Base-by-base conservation (phyloP, 2,888 invertebrate genomes). In the Chrysolina americana region DNA sequence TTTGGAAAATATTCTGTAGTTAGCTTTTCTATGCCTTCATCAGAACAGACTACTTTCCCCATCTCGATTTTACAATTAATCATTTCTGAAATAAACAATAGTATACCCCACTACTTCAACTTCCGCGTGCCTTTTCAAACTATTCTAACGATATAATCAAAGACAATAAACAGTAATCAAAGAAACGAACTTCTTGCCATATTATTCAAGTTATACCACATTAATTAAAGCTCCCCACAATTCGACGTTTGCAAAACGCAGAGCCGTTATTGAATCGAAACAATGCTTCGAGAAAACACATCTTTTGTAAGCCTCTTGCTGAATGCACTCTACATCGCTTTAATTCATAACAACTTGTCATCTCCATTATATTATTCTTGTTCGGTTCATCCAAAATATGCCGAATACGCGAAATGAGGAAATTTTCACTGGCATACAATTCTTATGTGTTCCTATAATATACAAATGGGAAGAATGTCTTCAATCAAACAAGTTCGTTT, bases 271-370 rank as follows among this genome's bases (percentile, higher is more conserved):
- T 71, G 70, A 75, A 75, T 53, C n/a, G 41, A 71, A 75, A 75
- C 75, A 75, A 75, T 72, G 72, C 62, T 69, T 56, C 66, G 50
- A 56, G 66, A 70, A 72, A 75, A 70, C 75, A 72, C 72, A 75
- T 70, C 70, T 70, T 75, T 68, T 70, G 75, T 70, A 47, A 72
- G 72, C 28, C 72, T 66, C 75, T 71, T 69, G 62, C 36, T 72
- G 56, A 62, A 66, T 71, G 48, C 75, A 71, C 68, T 75, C 65
- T 68, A 75, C 72, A 72, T 48, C 62, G 70, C 50, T 70, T 75
- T 66, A 72, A 75, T 75, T 75, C 72, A 75, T 75, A 70, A 70
- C 72, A 75, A 75, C 75, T 75, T 75, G 75, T 75, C 75, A 75
- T 75, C 66, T 69, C 62, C 72, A 66, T 70, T 72, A 72, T 75